Evolutionary conservation across 1,140 invertebrate genomes (phyloP), one percentile per base, ranked within the genome.

Genomic region (Pseudomyrmex flavicornis): DNA sequence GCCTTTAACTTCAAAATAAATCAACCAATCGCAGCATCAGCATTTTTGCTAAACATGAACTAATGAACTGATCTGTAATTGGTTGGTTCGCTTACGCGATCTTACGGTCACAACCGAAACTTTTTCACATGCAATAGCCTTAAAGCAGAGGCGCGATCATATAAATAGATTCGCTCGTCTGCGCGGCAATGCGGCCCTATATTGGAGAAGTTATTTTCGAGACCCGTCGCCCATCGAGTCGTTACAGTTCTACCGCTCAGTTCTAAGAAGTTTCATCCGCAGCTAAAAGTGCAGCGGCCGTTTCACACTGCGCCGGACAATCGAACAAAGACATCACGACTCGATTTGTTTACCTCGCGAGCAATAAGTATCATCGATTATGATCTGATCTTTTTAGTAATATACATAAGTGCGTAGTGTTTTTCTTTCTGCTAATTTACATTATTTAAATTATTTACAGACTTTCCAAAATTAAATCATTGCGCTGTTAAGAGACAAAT

Each of bases 141-240:
- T 12, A 68, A 61, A 61, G 44, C 35, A n/a, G 63, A 61, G 22
- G 62, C 79, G 86, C 80, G 68, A 75, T 73, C 83, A 76, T 93
- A 91, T 91, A 92, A 93, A 93, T 93, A 93, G 92, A 89, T 62
- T 46, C 76, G 17, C 70, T 61, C 76, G 75, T 82, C 66, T 85
- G 73, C 70, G 56, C 35, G 26, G 20, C 65, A 83, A 90, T 93
- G 88, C 93, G 93, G 90, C 92, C 92, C 93, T 93, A 93, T 85
- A 84, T 89, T 70, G 61, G 79, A 73, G 66, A 83, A 89, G 92
- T 89, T 93, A 93, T 93, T 93, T 93, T 93, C 85, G 90, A 92
- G 86, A 85, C 35, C 79, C 90, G 87, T 90, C 90, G 88, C 90
- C 90, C 80, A 88, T 65, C 87, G 70, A 92, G 87, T 92, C 86